Base-by-base conservation (phyloP, 2,888 invertebrate genomes). In the Eupithecia exiguata region DNA sequence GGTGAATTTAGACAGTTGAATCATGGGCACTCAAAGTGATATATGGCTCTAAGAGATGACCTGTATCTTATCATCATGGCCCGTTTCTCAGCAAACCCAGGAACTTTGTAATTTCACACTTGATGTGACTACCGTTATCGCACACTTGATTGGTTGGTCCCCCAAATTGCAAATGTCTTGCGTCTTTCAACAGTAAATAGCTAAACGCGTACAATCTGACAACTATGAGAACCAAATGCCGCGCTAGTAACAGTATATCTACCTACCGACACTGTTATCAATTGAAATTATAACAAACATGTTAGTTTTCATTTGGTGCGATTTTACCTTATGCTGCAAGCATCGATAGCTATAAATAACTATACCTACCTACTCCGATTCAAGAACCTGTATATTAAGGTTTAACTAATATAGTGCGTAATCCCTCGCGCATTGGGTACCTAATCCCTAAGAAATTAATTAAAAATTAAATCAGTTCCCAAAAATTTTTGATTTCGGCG, bases 41-140 rank as follows among this genome's bases (percentile, higher is more conserved):
- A 10, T 21, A 21, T 12, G 12, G 1, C 1, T 21, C 10, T 4
- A 1, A 25, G 25, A 58, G 12, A 53, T 21, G 53, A 53, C 18
- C 49, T 35, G 16, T 18, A 58, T 62, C 62, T 21, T 53, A 18
- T n/a, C 9, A n/a, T 49, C 9, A 5, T 62, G 18, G 2, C 30
- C 62, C 18, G 40, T 12, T 66, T 66, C 66, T 40, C 66, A 66
- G 25, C 21, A 38, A 43, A 16, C 40, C 18, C 66, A 66, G 66
- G 66, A 66, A 43, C 66, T 38, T 21, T 40, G 65, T 65, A 0
- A 65, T 65, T 65, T 65, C 5, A 21, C 66, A 66, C 66, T 66
- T 66, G 9, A 40, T 21, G 6, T 40, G 36, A n/a, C 40, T n/a
- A 40, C n/a, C 21, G 36, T 40, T 21, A n/a, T 65, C 63, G 35